These are phyloP conservation scores for Hoplodrina blanda DNA, from an alignment of 2,888 invertebrate genomes.

Conservation along the genomic window DNA sequence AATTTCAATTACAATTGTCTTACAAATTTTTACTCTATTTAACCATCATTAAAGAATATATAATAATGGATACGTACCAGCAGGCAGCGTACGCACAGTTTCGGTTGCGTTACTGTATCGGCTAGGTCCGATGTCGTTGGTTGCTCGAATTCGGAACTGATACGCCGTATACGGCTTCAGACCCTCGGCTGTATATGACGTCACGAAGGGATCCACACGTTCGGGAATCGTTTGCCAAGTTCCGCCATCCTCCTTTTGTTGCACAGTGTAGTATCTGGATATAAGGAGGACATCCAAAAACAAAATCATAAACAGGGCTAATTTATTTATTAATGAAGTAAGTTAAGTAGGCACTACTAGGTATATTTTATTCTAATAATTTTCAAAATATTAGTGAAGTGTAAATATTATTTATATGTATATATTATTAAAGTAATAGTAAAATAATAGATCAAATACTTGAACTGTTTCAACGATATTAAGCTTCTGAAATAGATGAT, in stretches of 20 bases:
- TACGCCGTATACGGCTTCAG: conserved; percentile 97
- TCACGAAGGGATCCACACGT: conserved; percentile 96
- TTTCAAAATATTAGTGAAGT: too few relatives aligned
- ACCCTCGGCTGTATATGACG: conserved; percentile 96
- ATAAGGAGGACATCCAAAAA: background rate
- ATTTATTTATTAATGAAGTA: too few relatives aligned
- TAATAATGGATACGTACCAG: conserved; percentile 87
- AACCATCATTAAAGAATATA: background rate
- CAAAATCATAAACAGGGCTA: background rate
- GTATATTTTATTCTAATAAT: too few relatives aligned
- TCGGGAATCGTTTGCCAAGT: conserved; percentile 96
- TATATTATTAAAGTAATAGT: too few relatives aligned
- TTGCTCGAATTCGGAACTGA: conserved; percentile 97
- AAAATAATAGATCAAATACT: too few relatives aligned
- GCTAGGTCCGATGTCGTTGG: conserved; percentile 98
- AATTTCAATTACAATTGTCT: too few relatives aligned
- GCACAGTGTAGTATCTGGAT: conserved; percentile 96
- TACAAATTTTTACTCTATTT: background rate
- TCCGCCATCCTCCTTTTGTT: conserved; percentile 96
- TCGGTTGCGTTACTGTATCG: conserved; percentile 97
- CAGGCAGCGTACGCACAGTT: conserved; percentile 96
- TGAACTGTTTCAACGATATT: too few relatives aligned
- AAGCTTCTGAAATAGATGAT: too few relatives aligned
- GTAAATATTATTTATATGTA: too few relatives aligned
- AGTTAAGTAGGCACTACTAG: too few relatives aligned